phyloP scores from a whole-genome alignment of 2,113 vertebrate species.

The Odobenus rosmarus region DNA sequence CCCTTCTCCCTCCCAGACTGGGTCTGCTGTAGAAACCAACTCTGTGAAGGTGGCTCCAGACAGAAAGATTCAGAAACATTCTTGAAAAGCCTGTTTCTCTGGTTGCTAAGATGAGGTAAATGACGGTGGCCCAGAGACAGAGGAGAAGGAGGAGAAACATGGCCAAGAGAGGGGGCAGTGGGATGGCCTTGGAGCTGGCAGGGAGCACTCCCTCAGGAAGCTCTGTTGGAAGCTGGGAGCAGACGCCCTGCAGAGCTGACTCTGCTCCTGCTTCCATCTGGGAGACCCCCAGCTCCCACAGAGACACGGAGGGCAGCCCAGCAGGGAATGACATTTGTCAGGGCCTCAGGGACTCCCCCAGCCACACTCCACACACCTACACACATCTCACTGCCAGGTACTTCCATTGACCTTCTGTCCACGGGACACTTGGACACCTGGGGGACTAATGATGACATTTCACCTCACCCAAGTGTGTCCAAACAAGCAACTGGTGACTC shows the following conservation, averaged over 20 bases:
- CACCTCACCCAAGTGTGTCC: neutral
- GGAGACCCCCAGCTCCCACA: neutral
- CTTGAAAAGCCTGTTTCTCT: neutral
- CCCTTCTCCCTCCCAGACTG: neutral
- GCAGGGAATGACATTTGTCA: fast-evolving
- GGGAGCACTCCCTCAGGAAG: fast-evolving
- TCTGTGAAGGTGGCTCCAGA: neutral
- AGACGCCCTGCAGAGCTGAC: fast-evolving
- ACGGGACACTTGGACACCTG: fast-evolving
- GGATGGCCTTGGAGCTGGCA: too few species aligned
- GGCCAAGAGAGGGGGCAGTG: neutral
- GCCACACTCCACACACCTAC: fast-evolving
- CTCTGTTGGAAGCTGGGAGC: fast-evolving
- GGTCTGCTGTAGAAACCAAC: neutral
- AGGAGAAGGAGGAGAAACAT: neutral
- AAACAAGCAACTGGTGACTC: too few species aligned
- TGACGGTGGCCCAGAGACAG: neutral
- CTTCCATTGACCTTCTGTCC: fast-evolving
- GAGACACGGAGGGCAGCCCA: neutral
- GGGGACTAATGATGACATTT: neutral
- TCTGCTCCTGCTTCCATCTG: neutral
- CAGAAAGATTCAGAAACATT: neutral
- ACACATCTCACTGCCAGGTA: neutral
- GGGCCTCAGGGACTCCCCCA: neutral
- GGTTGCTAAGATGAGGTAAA: neutral